Evolutionary conservation across 64 coral and sea anemone species (phyloP).

Genomic region (Acropora tenuis): DNA sequence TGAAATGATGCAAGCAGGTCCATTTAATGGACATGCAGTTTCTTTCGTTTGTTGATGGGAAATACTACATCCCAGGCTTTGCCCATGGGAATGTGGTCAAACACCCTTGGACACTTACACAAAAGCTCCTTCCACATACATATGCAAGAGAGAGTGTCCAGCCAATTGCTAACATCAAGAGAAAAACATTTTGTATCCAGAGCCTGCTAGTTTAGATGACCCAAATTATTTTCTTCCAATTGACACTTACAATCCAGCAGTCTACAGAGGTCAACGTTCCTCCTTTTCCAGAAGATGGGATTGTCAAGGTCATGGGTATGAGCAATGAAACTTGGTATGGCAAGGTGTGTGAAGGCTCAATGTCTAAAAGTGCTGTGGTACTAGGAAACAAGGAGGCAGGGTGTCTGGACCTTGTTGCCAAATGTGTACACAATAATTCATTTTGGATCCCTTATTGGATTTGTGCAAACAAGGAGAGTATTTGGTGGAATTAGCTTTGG

Average conservation of each 20-base stretch:
- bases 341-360: constrained; percentile 10
- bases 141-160: constrained; percentile 59
- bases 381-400: constrained; percentile 37
- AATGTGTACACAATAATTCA: constrained; percentile 28
- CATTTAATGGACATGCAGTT: constrained; percentile 20
- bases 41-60: constrained; percentile 59
- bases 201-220: constrained; percentile 38
- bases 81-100: constrained; percentile 44
- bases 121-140: constrained; percentile 24
- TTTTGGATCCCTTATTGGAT: constrained; percentile 53
- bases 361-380: constrained; percentile 66
- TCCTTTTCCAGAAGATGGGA: constrained; percentile 49
- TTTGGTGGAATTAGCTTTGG: constrained; percentile 51
- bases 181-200: constrained; percentile 69
- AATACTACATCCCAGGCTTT: constrained; percentile 39
- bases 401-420: constrained; percentile 47
- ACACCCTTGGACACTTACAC: constrained; percentile 42
- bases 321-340: constrained; percentile 68
- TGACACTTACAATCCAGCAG: constrained; percentile 58
- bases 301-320: constrained; percentile 37
- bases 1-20: constrained; percentile 47
- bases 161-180: constrained; percentile 30
- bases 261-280: constrained; percentile 40
- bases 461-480: constrained; percentile 26
- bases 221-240: constrained; percentile 51